Evolutionary conservation across 2,888 invertebrate species (phyloP), one percentile per base, ranked within the genome.

Genomic region (Pegoplata infirma): DNA sequence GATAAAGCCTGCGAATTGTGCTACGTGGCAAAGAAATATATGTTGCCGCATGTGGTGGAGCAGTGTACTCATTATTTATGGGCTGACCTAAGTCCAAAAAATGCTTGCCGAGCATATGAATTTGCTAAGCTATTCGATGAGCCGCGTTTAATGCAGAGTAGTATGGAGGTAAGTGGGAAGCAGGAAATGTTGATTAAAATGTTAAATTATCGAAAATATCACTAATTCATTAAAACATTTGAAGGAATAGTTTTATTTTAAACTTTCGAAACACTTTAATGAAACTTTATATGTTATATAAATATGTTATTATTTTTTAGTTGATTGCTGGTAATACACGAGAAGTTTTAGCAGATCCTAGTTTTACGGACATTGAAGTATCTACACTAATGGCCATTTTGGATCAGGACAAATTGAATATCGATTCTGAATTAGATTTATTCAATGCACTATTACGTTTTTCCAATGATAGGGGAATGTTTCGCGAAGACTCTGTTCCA

Each of bases 21-120:
- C 86, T 96, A 96, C 87, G 95, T 94, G 67, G 96, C 96, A 8
- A 96, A 96, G 85, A 96, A 96, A 85, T 96, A 96, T 84, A 95
- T 96, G 94, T 88, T 96, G 68, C 96, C 96, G 0, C 93, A 94
- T 87, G 91, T 96, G 7, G 95, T 96, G 0, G 94, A 95, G 81
- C 94, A 95, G 83, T 96, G 96, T 86, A 96, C 95, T 0, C 92
- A 93, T 80, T 96, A 93, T 84, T 90, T 96, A n/a, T 96, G 96
- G 95, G 93, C 94, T 0, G 89, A 88, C 80, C 72, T 90, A 2
- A 88, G 87, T 74, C 94, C 95, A 0, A 93, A 93, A 84, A 96
- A 96, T 89, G 96, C 95, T 0, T 96, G 96, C 81, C 90, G 96
- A 56, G 96, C 96, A 0, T 96, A 95, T 85, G 96, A 96, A 86